Base-by-base conservation (phyloP, 2,888 invertebrate genomes). In the Tromatobia lineatoria region DNA sequence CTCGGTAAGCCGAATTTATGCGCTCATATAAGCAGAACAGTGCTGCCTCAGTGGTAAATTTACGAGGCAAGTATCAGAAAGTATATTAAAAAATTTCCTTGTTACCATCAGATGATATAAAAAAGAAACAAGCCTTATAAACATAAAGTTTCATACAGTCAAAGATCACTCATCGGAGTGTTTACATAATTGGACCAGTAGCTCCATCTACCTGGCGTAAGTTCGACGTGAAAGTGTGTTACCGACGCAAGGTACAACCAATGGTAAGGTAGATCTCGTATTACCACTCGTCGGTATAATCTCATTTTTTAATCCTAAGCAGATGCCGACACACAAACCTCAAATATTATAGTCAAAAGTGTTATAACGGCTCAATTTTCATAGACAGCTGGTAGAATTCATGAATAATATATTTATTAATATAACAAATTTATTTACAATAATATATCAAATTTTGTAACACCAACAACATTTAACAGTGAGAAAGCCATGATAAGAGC, bases 401-500 rank as follows among this genome's bases (percentile, higher is more conserved):
- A 0, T 59, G 18, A 38, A 57, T 73, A 47, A 45, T 76, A 50
- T 42, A 15, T 61, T 18, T 34, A 70, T 73, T 59, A 50, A 2
- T 50, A n/a, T n/a, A 54, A 13, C 34, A 38, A 61, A 23, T 38
- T 3, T 1, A n/a, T 64, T 78, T 59, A 82, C 20, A 20, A 8
- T 29, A 29, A 29, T 20, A 25, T 6, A 52, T 18, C 3, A 54
- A 6, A 52, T n/a, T 10, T 15, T 61, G 23, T 38, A 25, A 54
- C 20, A 20, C 50, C 20, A 11, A 74, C 3, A 13, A 61, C 74
- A 52, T 15, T 64, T 1, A 74, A 11, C 13, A 82, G n/a, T 11
- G 54, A 34, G 45, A 29, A 78, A 3, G 20, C 34, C 10, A 52
- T n/a, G 10, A 15, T 25, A 29, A 78, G n/a, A 6, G 54, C 45